A percentile compares a stretch with the other conserved stretches of the same genome.
Conservation (phyloP, 2,113 vertebrate genomes). For the Spea bombifrons region DNA sequence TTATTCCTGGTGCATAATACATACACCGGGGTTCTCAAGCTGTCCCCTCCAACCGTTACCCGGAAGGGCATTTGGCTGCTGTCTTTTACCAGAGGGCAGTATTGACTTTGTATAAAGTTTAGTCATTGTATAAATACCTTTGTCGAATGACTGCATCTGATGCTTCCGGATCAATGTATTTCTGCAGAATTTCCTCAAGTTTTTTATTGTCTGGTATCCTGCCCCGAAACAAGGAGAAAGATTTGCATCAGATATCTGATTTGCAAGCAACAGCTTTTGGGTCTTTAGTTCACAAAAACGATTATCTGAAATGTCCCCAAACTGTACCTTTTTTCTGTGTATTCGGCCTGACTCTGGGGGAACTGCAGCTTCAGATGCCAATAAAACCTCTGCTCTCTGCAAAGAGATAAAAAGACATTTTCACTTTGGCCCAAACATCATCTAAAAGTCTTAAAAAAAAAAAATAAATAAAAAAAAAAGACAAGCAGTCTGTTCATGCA, state of each 20-base stretch:
- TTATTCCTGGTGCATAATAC: too few relatives aligned
- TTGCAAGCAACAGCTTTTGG: background rate
- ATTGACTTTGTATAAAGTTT: too few relatives aligned
- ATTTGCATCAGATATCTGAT: conserved; percentile 46
- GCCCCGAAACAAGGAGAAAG: conserved; percentile 50
- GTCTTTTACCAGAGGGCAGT: too few relatives aligned
- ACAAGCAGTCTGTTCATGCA: too few relatives aligned
- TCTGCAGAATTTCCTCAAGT: conserved; percentile 75
- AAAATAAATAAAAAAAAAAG: too few relatives aligned
- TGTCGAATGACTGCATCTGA: conserved; percentile 85
- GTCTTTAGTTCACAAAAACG: background rate
- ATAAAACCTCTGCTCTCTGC: conserved; percentile 80
- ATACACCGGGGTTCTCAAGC: too few relatives aligned
- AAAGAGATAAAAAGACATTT: conserved; percentile 47
- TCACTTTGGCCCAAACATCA: too few relatives aligned
- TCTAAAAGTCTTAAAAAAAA: too few relatives aligned
- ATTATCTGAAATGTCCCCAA: background rate
- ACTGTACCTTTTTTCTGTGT: conserved; percentile 78
- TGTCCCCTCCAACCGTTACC: too few relatives aligned
- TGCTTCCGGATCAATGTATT: conserved; percentile 82
- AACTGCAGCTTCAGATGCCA: conserved; percentile 93
- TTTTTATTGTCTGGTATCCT: conserved; percentile 80
- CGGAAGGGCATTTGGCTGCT: too few relatives aligned
- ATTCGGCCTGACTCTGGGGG: conserved; percentile 81
- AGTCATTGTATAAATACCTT: conserved; percentile 63